Evolutionary conservation across 2,888 invertebrate genomes (phyloP).

Genomic region (Galerucella calmariensis): DNA sequence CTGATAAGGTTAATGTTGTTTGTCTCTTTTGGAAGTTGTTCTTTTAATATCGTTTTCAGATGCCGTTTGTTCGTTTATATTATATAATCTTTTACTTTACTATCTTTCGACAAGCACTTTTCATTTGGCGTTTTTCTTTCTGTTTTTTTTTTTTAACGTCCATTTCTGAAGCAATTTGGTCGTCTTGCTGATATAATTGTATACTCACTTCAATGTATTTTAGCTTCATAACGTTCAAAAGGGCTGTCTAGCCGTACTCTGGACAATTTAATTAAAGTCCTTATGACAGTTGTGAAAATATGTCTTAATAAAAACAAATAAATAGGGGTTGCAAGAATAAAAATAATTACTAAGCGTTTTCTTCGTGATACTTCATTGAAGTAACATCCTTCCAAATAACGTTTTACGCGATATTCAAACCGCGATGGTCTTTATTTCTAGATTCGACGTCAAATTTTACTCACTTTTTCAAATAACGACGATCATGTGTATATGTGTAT

Average conservation of each 20-base stretch:
- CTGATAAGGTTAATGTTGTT: constrained; percentile 37
- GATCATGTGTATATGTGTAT: too few species aligned
- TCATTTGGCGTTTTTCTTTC: not conserved
- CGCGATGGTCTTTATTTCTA: too few species aligned
- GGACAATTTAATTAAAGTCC: constrained; percentile 4
- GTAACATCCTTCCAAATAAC: too few species aligned
- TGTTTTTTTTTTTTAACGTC: not conserved
- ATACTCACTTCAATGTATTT: not conserved
- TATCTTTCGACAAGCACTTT: not conserved
- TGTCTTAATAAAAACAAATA: not conserved
- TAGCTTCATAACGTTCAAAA: not conserved
- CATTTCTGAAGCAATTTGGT: not conserved
- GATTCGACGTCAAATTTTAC: too few species aligned
- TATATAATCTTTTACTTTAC: not conserved
- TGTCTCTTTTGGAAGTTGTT: constrained; percentile 25
- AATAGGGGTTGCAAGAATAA: not conserved
- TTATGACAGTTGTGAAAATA: not conserved
- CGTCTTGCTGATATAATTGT: not conserved
- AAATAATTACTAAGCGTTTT: too few species aligned
- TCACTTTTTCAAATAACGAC: too few species aligned
- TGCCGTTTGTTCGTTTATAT: not conserved
- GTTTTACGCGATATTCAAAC: too few species aligned
- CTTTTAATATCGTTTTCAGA: constrained; percentile 19
- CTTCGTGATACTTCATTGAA: too few species aligned
- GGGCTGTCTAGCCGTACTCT: not conserved